These are phyloP conservation scores for Alviniconcha strummeri DNA, from an alignment of 2,888 invertebrate species.

Conservation along the genomic window DNA sequence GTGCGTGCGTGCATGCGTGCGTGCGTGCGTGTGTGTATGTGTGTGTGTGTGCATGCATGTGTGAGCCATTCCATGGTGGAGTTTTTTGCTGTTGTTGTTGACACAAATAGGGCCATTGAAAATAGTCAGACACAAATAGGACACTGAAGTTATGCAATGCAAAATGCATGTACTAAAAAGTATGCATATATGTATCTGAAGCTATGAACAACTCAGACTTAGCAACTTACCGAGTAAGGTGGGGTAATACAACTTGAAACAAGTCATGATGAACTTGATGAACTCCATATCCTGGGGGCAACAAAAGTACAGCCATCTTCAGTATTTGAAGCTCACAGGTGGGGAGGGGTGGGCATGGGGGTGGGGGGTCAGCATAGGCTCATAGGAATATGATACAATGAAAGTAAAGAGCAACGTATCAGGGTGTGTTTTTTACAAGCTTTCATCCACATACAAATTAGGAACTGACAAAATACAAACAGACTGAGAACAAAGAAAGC, in stretches of 20 bases:
- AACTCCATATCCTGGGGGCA: conserved; percentile 86
- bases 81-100: too few relatives aligned
- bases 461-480: not conserved
- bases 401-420: too few relatives aligned
- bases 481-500: not conserved
- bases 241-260: conserved; percentile 93
- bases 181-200: not conserved
- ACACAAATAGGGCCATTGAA: too few relatives aligned
- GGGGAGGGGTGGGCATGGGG: too few relatives aligned
- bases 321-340: too few relatives aligned
- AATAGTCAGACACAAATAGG: too few relatives aligned
- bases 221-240: conserved; percentile 74
- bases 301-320: not conserved
- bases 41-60: not conserved
- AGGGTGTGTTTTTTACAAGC: too few relatives aligned
- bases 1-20: not conserved
- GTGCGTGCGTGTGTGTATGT: not conserved
- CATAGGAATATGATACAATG: too few relatives aligned
- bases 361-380: too few relatives aligned
- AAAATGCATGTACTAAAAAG: not conserved
- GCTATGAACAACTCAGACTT: not conserved
- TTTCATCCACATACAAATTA: not conserved
- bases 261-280: conserved; percentile 88
- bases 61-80: not conserved
- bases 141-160: not conserved